Base-by-base conservation (phyloP, 2,888 invertebrate species). In the Morinoia aosen region DNA sequence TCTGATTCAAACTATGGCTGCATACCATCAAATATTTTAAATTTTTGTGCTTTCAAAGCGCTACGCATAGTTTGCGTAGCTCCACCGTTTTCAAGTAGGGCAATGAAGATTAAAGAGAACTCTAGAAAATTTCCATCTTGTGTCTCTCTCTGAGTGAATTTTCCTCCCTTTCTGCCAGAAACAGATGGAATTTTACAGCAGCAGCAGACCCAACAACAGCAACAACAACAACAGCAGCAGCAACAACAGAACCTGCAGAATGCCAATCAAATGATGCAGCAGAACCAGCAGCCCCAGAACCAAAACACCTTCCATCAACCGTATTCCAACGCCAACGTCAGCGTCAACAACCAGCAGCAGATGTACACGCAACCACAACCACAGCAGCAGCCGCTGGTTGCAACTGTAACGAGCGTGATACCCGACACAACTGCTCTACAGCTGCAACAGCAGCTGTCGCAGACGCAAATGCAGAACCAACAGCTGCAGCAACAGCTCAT, bases 151-250 rank as follows among this genome's bases (percentile, higher is more conserved):
- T 76, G 76, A 76, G 76, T 76, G 76, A 88, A 94, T 40, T 88
- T 88, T 58, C 57, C 25, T 88, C 94, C 64, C n/a, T 19, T 33
- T 96, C 58, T 61, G 88, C 94, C 96, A 96, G 96, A 96, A 96
- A 96, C 96, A 95, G 96, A 96, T 96, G 96, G 95, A 91, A 56
- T 95, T 40, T 93, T 95, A 94, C 96, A 96, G 40, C 95, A 96
- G 25, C 96, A 95, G 14, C 96, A 95, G 40, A 95, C 95, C 19
- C 95, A 95, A 48, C 94, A 96, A 19, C 96, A 96, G 19, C 95
- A 95, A 48, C 94, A 96, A 19, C 96, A 96, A 39, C 95, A 95
- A 48, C 94, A 76, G 25, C 96, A 95, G 33, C 96, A 96, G 90
- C 96, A 96, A 19, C 96, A 96, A 48, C 96, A 96, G 48, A 57